These are phyloP conservation scores for Clupea harengus DNA, from an alignment of 2,113 vertebrate genomes.

Conservation along the genomic window DNA sequence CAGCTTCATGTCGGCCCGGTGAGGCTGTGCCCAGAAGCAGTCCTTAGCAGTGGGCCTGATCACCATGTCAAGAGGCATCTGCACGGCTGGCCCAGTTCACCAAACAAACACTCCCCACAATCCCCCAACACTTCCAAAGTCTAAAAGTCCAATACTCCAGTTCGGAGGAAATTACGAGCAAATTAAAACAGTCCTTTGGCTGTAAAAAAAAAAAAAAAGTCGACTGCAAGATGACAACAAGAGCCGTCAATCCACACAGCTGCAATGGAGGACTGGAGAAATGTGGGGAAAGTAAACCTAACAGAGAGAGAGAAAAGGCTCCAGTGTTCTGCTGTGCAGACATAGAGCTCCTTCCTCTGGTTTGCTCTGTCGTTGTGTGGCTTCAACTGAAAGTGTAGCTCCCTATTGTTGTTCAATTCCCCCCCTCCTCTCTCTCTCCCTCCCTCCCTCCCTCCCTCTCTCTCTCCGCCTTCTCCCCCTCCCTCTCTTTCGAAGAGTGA, in stretches of 20 bases:
- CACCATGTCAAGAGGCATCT: slow-evolving; percentile 84
- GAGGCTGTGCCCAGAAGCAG: slow-evolving; percentile 81
- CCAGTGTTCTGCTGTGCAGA: slow-evolving; percentile 33
- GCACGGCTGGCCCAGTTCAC: slow-evolving; percentile 57
- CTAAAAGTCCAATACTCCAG: background rate
- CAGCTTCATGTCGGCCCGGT: slow-evolving; percentile 84
- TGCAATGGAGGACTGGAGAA: no score
- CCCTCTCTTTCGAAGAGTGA: slow-evolving; percentile 60
- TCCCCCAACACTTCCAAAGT: background rate
- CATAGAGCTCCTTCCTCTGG: slow-evolving; percentile 38
- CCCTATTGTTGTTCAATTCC: slow-evolving; percentile 74
- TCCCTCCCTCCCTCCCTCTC: slow-evolving; percentile 33
- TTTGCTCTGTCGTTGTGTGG: slow-evolving; percentile 62
- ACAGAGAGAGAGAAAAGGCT: slow-evolving; percentile 28
- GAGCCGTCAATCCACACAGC: no score
- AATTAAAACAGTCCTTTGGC: background rate
- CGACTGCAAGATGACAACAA: no score
- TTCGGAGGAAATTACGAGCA: no score
- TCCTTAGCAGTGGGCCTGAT: slow-evolving; percentile 74
- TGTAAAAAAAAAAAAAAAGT: no score
- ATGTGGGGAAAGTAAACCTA: background rate
- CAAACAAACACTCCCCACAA: slow-evolving; percentile 40
- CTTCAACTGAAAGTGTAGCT: slow-evolving; percentile 68
- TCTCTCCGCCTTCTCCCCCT: slow-evolving; percentile 55
- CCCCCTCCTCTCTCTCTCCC: slow-evolving; percentile 37